Conservation (phyloP, 2,797 vertebrate genomes). For the Miichthys miiuy region DNA sequence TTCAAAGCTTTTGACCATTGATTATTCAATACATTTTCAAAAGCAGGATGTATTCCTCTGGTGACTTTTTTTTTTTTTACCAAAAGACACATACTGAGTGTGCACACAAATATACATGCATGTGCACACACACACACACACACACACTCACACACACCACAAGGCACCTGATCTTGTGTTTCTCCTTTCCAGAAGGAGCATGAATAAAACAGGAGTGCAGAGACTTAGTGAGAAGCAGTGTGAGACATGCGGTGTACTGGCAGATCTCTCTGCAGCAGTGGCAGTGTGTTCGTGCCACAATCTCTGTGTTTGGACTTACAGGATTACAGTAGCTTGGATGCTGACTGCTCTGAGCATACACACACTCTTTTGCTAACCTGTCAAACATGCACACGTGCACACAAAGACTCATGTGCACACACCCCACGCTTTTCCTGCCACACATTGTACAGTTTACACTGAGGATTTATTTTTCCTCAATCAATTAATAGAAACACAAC, state of each 20-base stretch:
- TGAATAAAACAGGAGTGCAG: slow-evolving; percentile 81
- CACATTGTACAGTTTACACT: too few relatives aligned
- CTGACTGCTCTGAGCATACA: slow-evolving; percentile 53
- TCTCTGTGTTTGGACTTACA: slow-evolving; percentile 71
- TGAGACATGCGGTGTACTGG: slow-evolving; percentile 48
- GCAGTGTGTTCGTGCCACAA: slow-evolving; percentile 66
- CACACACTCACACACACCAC: slow-evolving; percentile 39
- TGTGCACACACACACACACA: slow-evolving; percentile 22
- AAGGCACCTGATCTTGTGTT: slow-evolving; percentile 60
- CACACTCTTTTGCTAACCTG: slow-evolving; percentile 53
- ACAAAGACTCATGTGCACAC: neutral
- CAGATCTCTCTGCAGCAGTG: slow-evolving; percentile 63
- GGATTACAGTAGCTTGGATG: slow-evolving; percentile 68
- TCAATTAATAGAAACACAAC: neutral
- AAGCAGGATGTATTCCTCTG: slow-evolving; percentile 50
- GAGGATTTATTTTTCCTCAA: neutral
- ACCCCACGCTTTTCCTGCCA: neutral
- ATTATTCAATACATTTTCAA: slow-evolving; percentile 65
- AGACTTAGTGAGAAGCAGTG: slow-evolving; percentile 59
- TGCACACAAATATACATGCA: slow-evolving; percentile 39
- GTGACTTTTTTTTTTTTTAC: slow-evolving; percentile 16
- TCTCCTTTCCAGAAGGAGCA: slow-evolving; percentile 71
- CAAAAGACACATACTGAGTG: slow-evolving; percentile 24
- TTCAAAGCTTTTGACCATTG: slow-evolving; percentile 53
- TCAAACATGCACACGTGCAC: slow-evolving; percentile 34